Conservation (phyloP, 2,888 invertebrate species). For the Sisyra nigra region DNA sequence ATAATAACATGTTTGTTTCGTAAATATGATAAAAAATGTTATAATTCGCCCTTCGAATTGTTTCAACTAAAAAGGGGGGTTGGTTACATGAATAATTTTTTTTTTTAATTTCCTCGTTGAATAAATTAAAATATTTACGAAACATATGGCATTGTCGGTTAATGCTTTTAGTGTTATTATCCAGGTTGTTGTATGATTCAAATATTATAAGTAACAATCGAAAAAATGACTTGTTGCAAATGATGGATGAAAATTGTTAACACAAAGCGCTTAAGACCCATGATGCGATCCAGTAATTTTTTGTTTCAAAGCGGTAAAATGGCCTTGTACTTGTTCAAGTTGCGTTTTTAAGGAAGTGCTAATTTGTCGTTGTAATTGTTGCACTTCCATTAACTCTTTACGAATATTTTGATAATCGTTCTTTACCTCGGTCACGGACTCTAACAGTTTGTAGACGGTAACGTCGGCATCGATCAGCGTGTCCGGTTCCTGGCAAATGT, state of each 20-base stretch:
- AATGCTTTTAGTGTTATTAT: too few relatives aligned
- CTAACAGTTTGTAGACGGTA: constrained; percentile 54
- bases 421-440: constrained; percentile 62
- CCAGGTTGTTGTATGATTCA: too few relatives aligned
- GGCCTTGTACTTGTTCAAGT: constrained; percentile 53
- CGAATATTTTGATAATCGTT: constrained; percentile 66
- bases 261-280: constrained; percentile 3
- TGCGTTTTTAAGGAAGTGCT: constrained; percentile 58
- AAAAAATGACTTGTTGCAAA: not conserved
- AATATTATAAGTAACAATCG: too few relatives aligned
- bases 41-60: too few relatives aligned
- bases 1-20: too few relatives aligned
- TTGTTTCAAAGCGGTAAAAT: constrained; percentile 54
- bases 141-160: too few relatives aligned
- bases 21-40: too few relatives aligned
- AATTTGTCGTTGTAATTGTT: constrained; percentile 62
- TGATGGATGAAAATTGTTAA: not conserved
- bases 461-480: constrained; percentile 28
- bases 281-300: constrained; percentile 38
- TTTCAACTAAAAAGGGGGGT: too few relatives aligned
- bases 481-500: constrained; percentile 28
- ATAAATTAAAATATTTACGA: too few relatives aligned
- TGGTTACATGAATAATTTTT: too few relatives aligned
- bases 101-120: too few relatives aligned
- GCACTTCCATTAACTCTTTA: constrained; percentile 63